Evolutionary conservation across 1,140 invertebrate genomes (phyloP).

Genomic region (Lasaia peninsularis): DNA sequence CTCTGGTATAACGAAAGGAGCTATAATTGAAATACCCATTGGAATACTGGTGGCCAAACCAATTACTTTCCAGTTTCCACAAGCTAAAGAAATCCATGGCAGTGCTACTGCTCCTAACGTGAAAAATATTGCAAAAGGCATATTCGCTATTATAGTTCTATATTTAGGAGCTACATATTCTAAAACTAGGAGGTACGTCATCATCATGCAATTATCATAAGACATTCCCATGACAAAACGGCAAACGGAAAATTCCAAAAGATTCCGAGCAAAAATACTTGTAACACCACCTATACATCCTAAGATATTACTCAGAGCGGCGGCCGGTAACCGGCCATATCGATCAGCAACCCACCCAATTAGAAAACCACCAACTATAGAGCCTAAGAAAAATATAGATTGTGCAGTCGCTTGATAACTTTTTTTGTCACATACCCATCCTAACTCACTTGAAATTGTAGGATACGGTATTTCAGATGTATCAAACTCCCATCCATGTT

Average conservation of each 20-base stretch:
- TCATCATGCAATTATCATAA: constrained; percentile 90
- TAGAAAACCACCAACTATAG: constrained; percentile 83
- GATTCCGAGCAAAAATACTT: constrained; percentile 80
- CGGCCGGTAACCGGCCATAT: constrained; percentile 81
- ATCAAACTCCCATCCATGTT: constrained; percentile 80
- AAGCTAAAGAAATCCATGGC: constrained; percentile 80
- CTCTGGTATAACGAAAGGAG: constrained; percentile 82
- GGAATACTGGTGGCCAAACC: constrained; percentile 78
- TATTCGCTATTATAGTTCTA: constrained; percentile 79
- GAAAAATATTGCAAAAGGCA: constrained; percentile 81
- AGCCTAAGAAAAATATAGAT: constrained; percentile 82
- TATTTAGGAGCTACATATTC: constrained; percentile 81
- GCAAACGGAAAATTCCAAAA: constrained; percentile 78
- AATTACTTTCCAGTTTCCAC: constrained; percentile 83
- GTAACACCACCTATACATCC: constrained; percentile 81
- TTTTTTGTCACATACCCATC: constrained; percentile 81
- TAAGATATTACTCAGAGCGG: constrained; percentile 80
- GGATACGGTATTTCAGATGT: constrained; percentile 69
- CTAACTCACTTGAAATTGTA: constrained; percentile 71
- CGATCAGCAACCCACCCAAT: constrained; percentile 83
- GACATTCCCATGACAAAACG: constrained; percentile 83
- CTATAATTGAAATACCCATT: constrained; percentile 55
- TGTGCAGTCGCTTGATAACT: constrained; percentile 82
- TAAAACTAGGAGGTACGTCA: constrained; percentile 78
- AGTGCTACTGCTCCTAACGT: constrained; percentile 80